phyloP scores from a whole-genome alignment of 2,113 vertebrate genomes.

The Pardalotus punctatus region DNA sequence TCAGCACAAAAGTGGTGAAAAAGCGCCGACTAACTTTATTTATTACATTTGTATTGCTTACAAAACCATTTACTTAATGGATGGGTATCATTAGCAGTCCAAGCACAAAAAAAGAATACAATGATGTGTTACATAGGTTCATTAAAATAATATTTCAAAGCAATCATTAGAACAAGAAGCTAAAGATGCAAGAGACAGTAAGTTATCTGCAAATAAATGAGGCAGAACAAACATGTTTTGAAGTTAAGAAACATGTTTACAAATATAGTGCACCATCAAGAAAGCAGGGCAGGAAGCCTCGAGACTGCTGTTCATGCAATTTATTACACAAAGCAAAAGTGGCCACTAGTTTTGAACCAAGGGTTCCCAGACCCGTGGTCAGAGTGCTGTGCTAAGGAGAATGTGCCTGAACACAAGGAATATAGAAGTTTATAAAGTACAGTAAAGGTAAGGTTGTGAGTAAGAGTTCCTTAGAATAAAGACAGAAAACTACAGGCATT shows the following conservation, averaged over 20 bases:
- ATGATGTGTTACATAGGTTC: slow-evolving; percentile 87
- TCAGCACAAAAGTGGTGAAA: slow-evolving; percentile 81
- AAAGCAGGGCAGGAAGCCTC: slow-evolving; percentile 54
- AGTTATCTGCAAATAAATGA: slow-evolving; percentile 88
- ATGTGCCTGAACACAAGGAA: neutral
- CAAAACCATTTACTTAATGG: slow-evolving; percentile 94
- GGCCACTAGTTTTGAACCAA: neutral
- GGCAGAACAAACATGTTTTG: slow-evolving; percentile 83
- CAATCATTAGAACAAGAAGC: slow-evolving; percentile 83
- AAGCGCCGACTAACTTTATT: slow-evolving; percentile 80
- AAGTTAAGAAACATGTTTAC: slow-evolving; percentile 81
- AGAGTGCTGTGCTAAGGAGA: neutral
- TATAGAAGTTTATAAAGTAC: neutral
- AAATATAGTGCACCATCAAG: slow-evolving; percentile 74
- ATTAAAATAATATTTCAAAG: slow-evolving; percentile 91
- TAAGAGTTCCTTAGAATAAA: neutral
- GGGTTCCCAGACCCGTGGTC: neutral
- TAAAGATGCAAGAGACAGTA: slow-evolving; percentile 81
- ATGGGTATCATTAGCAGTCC: slow-evolving; percentile 90
- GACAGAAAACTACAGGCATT: neutral
- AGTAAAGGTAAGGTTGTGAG: neutral
- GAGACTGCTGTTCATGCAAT: slow-evolving; percentile 58
- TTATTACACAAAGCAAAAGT: slow-evolving; percentile 5
- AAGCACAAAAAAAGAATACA: slow-evolving; percentile 85
- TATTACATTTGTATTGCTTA: slow-evolving; percentile 86